Conservation (phyloP, 2,113 vertebrate genomes). For the Monopterus albus region DNA sequence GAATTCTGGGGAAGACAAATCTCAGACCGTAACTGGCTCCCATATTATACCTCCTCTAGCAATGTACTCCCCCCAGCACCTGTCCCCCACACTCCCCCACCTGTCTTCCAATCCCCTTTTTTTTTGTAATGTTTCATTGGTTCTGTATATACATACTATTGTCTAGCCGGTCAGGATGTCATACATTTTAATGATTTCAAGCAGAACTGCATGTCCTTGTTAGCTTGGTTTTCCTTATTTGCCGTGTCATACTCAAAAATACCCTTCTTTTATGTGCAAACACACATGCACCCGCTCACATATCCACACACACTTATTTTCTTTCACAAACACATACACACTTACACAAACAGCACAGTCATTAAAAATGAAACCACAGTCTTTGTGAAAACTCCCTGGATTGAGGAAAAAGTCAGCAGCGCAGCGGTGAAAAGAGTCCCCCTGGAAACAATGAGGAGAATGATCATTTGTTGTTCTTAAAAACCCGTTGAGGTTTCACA, state of each 20-base stretch:
- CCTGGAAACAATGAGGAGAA: slow-evolving; percentile 86
- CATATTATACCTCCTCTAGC: slow-evolving; percentile 47
- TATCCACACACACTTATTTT: slow-evolving; percentile 29
- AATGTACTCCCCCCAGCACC: slow-evolving; percentile 29
- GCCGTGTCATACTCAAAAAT: slow-evolving; percentile 81
- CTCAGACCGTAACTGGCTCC: slow-evolving; percentile 52
- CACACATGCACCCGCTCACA: slow-evolving; percentile 53
- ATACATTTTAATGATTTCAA: slow-evolving; percentile 85
- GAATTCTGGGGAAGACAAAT: slow-evolving; percentile 62
- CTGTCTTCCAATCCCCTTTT: slow-evolving; percentile 36
- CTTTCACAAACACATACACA: slow-evolving; percentile 46
- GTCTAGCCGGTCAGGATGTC: slow-evolving; percentile 66
- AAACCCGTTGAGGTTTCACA: slow-evolving; percentile 81
- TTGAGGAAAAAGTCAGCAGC: slow-evolving; percentile 78
- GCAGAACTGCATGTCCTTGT: slow-evolving; percentile 78
- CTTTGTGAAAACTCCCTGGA: slow-evolving; percentile 82
- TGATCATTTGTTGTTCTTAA: slow-evolving; percentile 87
- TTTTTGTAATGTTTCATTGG: slow-evolving; percentile 47
- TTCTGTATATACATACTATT: slow-evolving; percentile 55
- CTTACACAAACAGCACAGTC: slow-evolving; percentile 78
- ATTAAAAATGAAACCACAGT: slow-evolving; percentile 86
- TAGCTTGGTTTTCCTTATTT: slow-evolving; percentile 83
- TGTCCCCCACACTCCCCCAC: slow-evolving; percentile 28
- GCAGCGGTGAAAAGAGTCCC: slow-evolving; percentile 80
- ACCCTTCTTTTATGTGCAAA: slow-evolving; percentile 73